Evolutionary conservation across 2,113 vertebrate species (phyloP), one percentile per base, ranked within the genome.

Genomic region (Dipodomys spectabilis): DNA sequence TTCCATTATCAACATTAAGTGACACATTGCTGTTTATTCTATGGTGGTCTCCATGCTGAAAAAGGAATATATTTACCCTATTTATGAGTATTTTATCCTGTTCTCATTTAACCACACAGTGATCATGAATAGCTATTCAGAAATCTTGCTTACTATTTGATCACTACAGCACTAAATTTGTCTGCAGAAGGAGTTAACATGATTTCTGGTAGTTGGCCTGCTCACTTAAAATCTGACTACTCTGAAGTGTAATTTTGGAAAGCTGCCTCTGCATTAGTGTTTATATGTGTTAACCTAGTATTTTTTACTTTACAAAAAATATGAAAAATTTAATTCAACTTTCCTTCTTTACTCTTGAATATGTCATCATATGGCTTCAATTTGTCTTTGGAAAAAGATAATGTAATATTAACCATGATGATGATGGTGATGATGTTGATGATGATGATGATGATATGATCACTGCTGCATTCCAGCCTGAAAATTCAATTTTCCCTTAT

Each of bases 231-330:
- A 93, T 65, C 45, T 65, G 27, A 80, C 6, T 0, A 4, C 49
- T 57, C 7, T 62, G 49, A n/a, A 79, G 2, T 2, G 71, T 39
- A 28, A 57, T 64, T 23, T 45, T 88, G n/a, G 22, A 20, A 82
- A 65, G 74, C 2, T 69, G 19, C 10, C 0, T 69, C n/a, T 12
- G 9, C 27, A 65, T 75, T 68, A 49, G 18, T 49, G 27, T 30
- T 91, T 44, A 89, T 35, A 7, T 19, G 3, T 4, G 32, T 19
- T 25, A 79, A 45, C 49, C 86, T 93, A n/a, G 9, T 22, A 44
- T 5, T n/a, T 81, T 92, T 90, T n/a, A 28, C 32, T 80, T 96
- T 60, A 77, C 13, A 71, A 87, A 49, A 12, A 57, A 13, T 57
- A 74, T 23, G 73, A 95, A 90, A 80, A 1, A 39, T 39, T 39